Conservation (phyloP, 1,140 invertebrate genomes). For the Atta colombica region DNA sequence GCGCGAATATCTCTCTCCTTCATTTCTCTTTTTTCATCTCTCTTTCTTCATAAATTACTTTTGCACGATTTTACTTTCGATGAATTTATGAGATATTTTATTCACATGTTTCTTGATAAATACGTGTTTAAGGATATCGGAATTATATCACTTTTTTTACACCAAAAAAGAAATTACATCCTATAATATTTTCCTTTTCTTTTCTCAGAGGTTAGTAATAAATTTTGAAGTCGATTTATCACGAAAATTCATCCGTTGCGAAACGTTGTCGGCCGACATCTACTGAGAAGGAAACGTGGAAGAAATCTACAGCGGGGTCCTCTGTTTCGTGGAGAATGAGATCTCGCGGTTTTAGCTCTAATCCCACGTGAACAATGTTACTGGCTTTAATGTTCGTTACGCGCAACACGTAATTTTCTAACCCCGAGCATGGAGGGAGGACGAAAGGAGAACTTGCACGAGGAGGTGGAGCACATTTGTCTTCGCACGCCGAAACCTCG, state of each 20-base stretch:
- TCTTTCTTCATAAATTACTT: conserved; percentile 22
- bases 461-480: conserved; percentile 25
- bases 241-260: conserved; percentile 59
- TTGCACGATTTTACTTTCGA: conserved; percentile 41
- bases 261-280: neutral
- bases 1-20: conserved; percentile 14
- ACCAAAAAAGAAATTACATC: neutral
- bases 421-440: neutral
- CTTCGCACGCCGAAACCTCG: conserved; percentile 49
- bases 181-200: neutral
- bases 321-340: conserved; percentile 25
- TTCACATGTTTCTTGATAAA: neutral
- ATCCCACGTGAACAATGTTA: conserved; percentile 74
- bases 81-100: neutral
- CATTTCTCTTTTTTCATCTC: neutral
- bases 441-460: neutral
- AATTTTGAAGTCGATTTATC: conserved; percentile 55
- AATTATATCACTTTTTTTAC: neutral
- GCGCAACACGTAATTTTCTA: conserved; percentile 73
- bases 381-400: conserved; percentile 69
- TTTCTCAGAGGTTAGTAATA: neutral
- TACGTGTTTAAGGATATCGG: neutral
- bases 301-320: conserved; percentile 35
- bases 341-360: conserved; percentile 70
- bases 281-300: neutral